Conservation (phyloP, 1,140 invertebrate genomes). For the Drosophila tsacasi region DNA sequence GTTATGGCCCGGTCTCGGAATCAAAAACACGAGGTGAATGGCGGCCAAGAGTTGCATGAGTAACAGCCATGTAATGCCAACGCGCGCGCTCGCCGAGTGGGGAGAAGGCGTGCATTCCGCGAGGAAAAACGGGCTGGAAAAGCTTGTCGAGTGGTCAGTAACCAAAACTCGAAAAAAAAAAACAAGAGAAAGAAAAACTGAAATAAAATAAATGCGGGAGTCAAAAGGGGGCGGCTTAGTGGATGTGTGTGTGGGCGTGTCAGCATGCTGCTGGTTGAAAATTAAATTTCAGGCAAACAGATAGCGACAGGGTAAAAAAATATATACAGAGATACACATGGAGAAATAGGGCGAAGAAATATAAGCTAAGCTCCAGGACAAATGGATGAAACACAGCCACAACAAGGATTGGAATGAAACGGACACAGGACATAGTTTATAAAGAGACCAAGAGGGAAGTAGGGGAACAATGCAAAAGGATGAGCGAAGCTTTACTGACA, state of each 20-base stretch:
- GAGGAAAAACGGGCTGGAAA: conserved; percentile 1
- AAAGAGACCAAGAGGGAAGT: neutral
- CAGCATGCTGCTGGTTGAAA: conserved; percentile 56
- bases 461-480: conserved; percentile 46
- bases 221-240: neutral
- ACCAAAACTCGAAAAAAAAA: conserved; percentile 29
- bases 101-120: neutral
- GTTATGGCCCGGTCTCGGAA: conserved; percentile 41
- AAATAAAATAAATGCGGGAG: conserved; percentile 16
- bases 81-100: conserved; percentile 6
- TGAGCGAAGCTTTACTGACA: conserved; percentile 59
- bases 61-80: conserved; percentile 75
- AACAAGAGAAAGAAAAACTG: conserved; percentile 4
- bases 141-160: conserved; percentile 45
- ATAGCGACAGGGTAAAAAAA: conserved; percentile 6
- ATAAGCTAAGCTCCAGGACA: conserved; percentile 67
- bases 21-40: conserved; percentile 51
- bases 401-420: conserved; percentile 34
- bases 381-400: conserved; percentile 72
- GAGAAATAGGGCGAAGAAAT: conserved; percentile 22
- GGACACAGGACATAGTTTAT: conserved; percentile 10
- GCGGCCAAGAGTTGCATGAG: conserved; percentile 64
- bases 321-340: conserved; percentile 37
- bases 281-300: conserved; percentile 46
- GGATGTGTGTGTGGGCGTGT: conserved; percentile 21